Evolutionary conservation across 2,888 invertebrate genomes (phyloP).

Genomic region (Hirtodrosophila histrioides): DNA sequence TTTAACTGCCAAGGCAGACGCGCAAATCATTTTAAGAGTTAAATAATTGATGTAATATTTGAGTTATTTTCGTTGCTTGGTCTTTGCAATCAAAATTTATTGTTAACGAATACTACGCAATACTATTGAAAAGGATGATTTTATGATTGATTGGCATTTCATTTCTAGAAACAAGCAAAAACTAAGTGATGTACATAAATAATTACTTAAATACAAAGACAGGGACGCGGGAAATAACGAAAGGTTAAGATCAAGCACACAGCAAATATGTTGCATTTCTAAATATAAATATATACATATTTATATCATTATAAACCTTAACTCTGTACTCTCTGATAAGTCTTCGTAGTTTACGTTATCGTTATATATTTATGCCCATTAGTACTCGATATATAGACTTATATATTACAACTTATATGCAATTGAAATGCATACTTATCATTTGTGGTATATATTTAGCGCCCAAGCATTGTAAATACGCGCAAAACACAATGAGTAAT

Average conservation of each 20-base stretch:
- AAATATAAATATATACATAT: slow-evolving; percentile 24
- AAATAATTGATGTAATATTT: slow-evolving; percentile 43
- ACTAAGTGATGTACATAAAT: slow-evolving; percentile 43
- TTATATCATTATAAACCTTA: slow-evolving; percentile 19
- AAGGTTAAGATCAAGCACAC: slow-evolving; percentile 39
- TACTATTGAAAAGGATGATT: slow-evolving; percentile 4
- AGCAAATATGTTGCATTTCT: slow-evolving; percentile 59
- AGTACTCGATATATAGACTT: slow-evolving; percentile 18
- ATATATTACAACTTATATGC: slow-evolving; percentile 25
- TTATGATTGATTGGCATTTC: slow-evolving; percentile 1
- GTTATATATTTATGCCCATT: slow-evolving; percentile 33
- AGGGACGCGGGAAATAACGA: slow-evolving; percentile 10
- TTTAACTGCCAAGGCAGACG: slow-evolving; percentile 21
- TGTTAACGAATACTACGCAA: slow-evolving; percentile 35
- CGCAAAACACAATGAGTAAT: slow-evolving; percentile 66
- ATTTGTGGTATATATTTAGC: slow-evolving; percentile 38
- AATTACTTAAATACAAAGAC: slow-evolving; percentile 17
- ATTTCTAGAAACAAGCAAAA: neutral
- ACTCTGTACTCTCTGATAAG: slow-evolving; percentile 36
- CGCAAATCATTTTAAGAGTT: slow-evolving; percentile 19
- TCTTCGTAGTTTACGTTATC: slow-evolving; percentile 40
- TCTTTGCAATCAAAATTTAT: slow-evolving; percentile 59
- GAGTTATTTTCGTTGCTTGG: slow-evolving; percentile 41
- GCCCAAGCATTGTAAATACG: slow-evolving; percentile 59
- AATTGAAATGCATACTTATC: slow-evolving; percentile 6